Percentiles rank a stretch among this genome's conserved stretches.
These are phyloP conservation scores for Phataginus tetradactyla DNA, from an alignment of 2,797 vertebrate species.

Conservation along the genomic window DNA sequence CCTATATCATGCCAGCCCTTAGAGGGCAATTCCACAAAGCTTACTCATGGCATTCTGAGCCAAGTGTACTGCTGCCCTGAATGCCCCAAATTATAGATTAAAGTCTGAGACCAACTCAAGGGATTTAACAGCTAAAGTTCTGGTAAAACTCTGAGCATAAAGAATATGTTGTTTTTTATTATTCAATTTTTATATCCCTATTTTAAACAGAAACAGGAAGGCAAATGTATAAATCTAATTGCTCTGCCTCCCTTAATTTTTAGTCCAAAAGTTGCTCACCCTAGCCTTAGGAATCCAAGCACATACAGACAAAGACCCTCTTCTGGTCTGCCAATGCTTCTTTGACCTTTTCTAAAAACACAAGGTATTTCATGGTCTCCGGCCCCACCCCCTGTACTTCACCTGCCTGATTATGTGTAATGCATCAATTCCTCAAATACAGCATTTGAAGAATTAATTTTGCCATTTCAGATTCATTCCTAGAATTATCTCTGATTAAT, in stretches of 20 bases:
- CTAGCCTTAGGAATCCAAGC: neutral
- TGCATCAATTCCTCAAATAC: neutral
- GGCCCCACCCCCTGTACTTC: neutral
- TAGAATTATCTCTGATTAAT: neutral
- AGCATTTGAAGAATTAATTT: neutral
- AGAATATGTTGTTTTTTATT: neutral
- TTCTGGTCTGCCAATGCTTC: neutral
- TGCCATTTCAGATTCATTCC: conserved; percentile 11
- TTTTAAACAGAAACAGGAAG: conserved; percentile 8
- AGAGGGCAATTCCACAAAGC: neutral
- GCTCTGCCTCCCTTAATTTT: neutral
- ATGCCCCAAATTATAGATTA: neutral
- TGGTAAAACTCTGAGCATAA: neutral
- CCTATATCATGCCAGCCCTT: neutral
- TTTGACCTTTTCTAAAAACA: neutral
- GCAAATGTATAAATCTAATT: neutral
- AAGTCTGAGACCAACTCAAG: neutral
- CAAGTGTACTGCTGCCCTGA: neutral
- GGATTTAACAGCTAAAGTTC: neutral
- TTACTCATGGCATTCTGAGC: neutral
- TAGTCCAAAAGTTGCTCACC: neutral
- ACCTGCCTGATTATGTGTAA: neutral
- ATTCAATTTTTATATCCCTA: neutral
- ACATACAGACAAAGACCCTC: neutral
- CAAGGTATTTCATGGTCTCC: neutral